A percentile compares a stretch with the other conserved stretches of the same genome.
These are phyloP conservation scores for Syrrhaptes paradoxus DNA, from an alignment of 2,113 vertebrate genomes.

Conservation along the genomic window DNA sequence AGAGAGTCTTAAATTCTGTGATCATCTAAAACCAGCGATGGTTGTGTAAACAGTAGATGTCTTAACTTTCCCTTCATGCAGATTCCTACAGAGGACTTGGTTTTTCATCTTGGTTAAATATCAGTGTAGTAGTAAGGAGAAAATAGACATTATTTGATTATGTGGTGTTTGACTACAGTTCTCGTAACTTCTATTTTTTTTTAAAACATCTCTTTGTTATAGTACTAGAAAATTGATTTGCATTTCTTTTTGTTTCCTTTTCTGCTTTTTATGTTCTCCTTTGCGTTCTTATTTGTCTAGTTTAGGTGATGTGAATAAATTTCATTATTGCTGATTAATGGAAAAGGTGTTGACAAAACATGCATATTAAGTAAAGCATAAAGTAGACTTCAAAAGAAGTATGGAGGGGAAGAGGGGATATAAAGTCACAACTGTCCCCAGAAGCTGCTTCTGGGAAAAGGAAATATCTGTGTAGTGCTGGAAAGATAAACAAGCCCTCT, in stretches of 20 bases:
- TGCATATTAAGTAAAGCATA: background rate
- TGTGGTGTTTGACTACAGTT: background rate
- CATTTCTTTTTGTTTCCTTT: background rate
- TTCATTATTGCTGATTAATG: background rate
- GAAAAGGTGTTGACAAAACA: background rate
- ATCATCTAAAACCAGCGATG: background rate
- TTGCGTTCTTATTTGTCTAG: background rate
- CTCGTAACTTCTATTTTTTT: background rate
- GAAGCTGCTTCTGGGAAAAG: background rate
- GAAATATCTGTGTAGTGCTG: background rate
- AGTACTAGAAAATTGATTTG: background rate
- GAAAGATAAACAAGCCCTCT: background rate
- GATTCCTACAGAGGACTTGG: background rate
- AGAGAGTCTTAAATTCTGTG: background rate
- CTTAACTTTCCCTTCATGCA: background rate
- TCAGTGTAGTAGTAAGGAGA: background rate
- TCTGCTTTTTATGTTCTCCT: background rate
- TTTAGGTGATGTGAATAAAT: background rate
- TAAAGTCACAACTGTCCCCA: background rate
- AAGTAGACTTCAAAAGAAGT: background rate
- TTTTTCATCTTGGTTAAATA: background rate
- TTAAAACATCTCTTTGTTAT: background rate
- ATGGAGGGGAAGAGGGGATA: background rate
- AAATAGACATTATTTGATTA: background rate
- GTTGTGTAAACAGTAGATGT: background rate